Evolutionary conservation across 1,140 invertebrate genomes (phyloP).

Genomic region (Leptinotarsa lineolata): DNA sequence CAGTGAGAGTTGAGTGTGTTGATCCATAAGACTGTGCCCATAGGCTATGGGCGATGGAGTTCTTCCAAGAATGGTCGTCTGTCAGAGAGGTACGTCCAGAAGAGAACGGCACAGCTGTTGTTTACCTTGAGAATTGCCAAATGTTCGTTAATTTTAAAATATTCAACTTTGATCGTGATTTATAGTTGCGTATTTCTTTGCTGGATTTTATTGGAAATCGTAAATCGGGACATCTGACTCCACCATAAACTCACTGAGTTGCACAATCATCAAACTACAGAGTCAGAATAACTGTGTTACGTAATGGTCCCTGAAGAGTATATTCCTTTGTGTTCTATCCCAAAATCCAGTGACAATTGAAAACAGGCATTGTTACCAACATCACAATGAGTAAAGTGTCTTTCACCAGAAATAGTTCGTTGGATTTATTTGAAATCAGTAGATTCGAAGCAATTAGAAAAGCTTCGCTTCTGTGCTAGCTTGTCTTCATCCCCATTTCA

Average conservation of each 20-base stretch:
- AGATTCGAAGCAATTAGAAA: no score
- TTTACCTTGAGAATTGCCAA: constrained; percentile 12
- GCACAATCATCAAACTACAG: no score
- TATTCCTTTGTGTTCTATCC: no score
- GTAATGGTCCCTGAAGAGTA: no score
- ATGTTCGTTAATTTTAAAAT: not conserved
- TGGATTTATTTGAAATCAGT: no score
- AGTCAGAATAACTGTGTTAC: no score
- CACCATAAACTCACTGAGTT: not conserved
- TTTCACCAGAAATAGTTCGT: no score
- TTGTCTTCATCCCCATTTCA: no score
- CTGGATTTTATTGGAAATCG: not conserved
- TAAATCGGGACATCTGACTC: not conserved
- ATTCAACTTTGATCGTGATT: not conserved
- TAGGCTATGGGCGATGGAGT: constrained; percentile 51
- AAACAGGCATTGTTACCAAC: no score
- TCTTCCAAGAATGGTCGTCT: constrained; percentile 48
- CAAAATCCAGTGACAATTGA: no score
- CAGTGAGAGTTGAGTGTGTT: constrained; percentile 27
- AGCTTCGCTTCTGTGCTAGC: no score
- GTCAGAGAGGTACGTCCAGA: constrained; percentile 9
- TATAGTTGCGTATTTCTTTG: not conserved
- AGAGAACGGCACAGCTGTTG: not conserved
- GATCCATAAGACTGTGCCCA: not conserved
- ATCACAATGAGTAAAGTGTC: no score